Evolutionary conservation across 2,888 invertebrate species (phyloP), one percentile per base, ranked within the genome.

Genomic region (Leptinotarsa haldemani): DNA sequence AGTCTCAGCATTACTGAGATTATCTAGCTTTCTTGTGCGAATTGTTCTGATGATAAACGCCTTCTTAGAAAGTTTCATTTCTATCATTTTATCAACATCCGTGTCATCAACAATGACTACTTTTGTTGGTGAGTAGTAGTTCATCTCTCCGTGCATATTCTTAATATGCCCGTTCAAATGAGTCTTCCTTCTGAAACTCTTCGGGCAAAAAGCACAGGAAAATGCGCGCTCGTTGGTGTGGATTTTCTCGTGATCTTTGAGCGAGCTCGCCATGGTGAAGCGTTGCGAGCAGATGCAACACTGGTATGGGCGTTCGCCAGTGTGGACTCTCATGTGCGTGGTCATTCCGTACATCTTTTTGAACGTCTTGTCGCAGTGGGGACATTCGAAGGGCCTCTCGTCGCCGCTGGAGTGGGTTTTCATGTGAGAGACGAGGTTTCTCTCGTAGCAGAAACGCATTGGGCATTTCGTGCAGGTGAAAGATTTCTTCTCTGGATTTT

Each of bases 201-300:
- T 61, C 2, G 61, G 5, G 4, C 61, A 61, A 2, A 61, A n/a
- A 1, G 25, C 7, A n/a, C 61, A 61, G 18, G n/a, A 7, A 61
- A 61, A 61, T 9, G 61, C 4, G n/a, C 61, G 25, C 9, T 61
- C 61, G 30, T 40, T 13, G 40, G 61, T 61, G 30, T 61, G 61
- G 16, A 30, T 61, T 40, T 30, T 61, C 61, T n/a, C 13, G 13
- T 61, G 61, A 16, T n/a, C 40, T 30, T 61, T 61, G n/a, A 61
- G n/a, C n/a, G 61, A 30, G 15, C 61, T 25, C n/a, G 30, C n/a
- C 61, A 61, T 61, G 9, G 61, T 61, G 40, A 61, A 61, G 4
- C 61, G 25, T 18, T 25, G 18, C 40, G 7, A 30, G 18, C 61
- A 61, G 5, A 61, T 30, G 15, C 2, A 61, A 30, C 61, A 61